phyloP scores from a whole-genome alignment of 2,797 vertebrate species.

The Semotilus atromaculatus region DNA sequence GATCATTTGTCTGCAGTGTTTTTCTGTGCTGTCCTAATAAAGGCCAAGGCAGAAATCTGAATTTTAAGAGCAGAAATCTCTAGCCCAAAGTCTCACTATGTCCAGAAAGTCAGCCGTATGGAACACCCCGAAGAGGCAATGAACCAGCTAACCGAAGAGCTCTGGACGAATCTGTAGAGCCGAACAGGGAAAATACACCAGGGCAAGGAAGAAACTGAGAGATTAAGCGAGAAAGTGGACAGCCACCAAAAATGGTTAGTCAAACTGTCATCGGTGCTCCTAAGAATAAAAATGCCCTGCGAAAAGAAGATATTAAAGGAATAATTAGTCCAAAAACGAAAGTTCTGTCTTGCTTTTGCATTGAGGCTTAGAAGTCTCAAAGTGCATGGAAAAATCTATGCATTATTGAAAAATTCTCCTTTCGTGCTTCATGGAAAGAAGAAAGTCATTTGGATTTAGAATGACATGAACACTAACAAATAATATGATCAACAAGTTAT shows the following conservation, averaged over 20 bases:
- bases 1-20: neutral
- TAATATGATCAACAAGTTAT: too few relatives aligned
- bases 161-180: constrained; percentile 65
- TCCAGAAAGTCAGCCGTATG: constrained; percentile 71
- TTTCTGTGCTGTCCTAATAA: constrained; percentile 40
- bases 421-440: neutral
- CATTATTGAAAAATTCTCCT: neutral
- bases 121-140: constrained; percentile 73
- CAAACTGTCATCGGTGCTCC: neutral
- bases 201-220: constrained; percentile 59
- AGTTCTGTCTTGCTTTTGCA: neutral
- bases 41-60: constrained; percentile 20
- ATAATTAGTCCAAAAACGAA: neutral
- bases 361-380: neutral
- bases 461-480: neutral
- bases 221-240: constrained; percentile 63
- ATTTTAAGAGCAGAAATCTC: constrained; percentile 68
- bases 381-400: neutral
- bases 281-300: neutral
- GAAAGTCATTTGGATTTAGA: neutral
- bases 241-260: constrained; percentile 66
- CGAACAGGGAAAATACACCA: constrained; percentile 58
- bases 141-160: constrained; percentile 72
- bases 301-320: neutral
- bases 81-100: constrained; percentile 66